phyloP scores from a whole-genome alignment of 1,140 invertebrate species.

The Drosophila ohnishii region DNA sequence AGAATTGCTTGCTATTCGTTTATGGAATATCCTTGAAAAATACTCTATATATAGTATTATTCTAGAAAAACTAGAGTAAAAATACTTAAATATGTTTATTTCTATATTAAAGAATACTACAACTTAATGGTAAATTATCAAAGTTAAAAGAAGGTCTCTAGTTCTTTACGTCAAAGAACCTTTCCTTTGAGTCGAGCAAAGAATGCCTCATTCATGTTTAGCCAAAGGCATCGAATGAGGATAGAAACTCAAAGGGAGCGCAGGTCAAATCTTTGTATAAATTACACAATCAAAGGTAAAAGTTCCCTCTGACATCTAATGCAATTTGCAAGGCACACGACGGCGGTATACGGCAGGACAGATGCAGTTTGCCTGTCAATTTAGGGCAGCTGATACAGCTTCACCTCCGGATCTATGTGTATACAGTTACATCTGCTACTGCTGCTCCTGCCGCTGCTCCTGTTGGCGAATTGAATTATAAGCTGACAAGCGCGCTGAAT shows the following conservation, averaged over 20 bases:
- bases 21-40: neutral
- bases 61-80: neutral
- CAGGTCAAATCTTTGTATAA: conserved; percentile 58
- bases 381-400: conserved; percentile 41
- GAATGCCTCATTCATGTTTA: conserved; percentile 19
- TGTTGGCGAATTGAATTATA: conserved; percentile 74
- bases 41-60: neutral
- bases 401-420: neutral
- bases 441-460: neutral
- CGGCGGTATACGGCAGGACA: neutral
- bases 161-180: neutral
- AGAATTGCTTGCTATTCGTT: conserved; percentile 13
- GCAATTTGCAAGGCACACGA: conserved; percentile 58
- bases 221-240: conserved; percentile 4
- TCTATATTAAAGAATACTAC: neutral
- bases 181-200: conserved; percentile 7
- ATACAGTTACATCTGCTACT: conserved; percentile 12
- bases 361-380: conserved; percentile 46
- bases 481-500: conserved; percentile 56
- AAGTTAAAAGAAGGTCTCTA: neutral
- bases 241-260: conserved; percentile 14
- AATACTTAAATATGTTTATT: neutral
- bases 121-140: neutral
- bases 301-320: conserved; percentile 58
- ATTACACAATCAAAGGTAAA: conserved; percentile 48